Conservation (phyloP, 1,140 invertebrate species). For the Solenopsis fugax region DNA sequence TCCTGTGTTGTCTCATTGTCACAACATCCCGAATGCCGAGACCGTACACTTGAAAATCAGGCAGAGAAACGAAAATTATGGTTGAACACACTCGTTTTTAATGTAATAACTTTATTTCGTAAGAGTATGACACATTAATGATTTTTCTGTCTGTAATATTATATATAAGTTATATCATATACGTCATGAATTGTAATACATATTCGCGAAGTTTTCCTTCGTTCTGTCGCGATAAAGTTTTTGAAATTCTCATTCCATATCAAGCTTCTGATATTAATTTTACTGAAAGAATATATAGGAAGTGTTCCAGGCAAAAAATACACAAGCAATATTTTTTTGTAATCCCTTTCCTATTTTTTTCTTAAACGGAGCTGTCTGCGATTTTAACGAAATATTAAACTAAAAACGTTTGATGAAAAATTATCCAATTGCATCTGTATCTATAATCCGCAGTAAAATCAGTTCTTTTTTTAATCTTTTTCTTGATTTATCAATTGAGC, state of each 20-base stretch:
- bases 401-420: conserved; percentile 22
- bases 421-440: conserved; percentile 5
- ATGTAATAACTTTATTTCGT: conserved; percentile 46
- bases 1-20: conserved; percentile 21
- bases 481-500: conserved; percentile 12
- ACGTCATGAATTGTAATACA: not conserved
- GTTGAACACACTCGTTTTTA: conserved; percentile 15
- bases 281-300: conserved; percentile 33
- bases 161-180: conserved; percentile 44
- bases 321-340: not conserved
- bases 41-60: conserved; percentile 37
- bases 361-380: not conserved
- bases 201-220: conserved; percentile 14
- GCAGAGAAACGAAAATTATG: conserved; percentile 7
- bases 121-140: conserved; percentile 25
- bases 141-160: conserved; percentile 44
- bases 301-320: conserved; percentile 10
- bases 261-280: conserved; percentile 34
- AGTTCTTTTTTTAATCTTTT: not conserved
- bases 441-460: conserved; percentile 19
- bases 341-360: conserved; percentile 11
- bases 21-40: not conserved
- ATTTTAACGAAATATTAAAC: not conserved
- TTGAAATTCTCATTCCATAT: conserved; percentile 27
- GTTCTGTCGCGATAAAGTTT: conserved; percentile 41